These are phyloP conservation scores for Rhagonycha fulva DNA, from an alignment of 2,888 invertebrate species.

Conservation along the genomic window DNA sequence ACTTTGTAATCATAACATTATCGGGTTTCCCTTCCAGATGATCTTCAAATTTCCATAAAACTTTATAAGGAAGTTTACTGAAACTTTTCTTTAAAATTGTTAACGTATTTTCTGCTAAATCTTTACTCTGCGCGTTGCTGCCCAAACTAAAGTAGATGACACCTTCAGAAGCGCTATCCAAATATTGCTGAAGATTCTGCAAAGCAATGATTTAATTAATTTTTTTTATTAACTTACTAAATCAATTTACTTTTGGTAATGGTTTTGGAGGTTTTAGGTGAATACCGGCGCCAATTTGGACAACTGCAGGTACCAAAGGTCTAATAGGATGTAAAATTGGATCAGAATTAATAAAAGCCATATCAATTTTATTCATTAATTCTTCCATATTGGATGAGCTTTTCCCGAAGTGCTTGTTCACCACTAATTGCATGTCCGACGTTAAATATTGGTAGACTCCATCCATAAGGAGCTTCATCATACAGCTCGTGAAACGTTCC, in stretches of 20 bases:
- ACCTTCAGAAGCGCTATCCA: conserved; percentile 32
- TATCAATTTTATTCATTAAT: background rate
- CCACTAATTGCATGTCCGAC: background rate
- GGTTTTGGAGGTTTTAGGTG: background rate
- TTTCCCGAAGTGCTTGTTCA: background rate
- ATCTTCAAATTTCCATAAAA: conserved; percentile 55
- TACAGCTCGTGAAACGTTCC: background rate
- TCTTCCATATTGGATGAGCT: background rate
- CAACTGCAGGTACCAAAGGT: background rate
- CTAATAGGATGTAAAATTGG: conserved; percentile 22
- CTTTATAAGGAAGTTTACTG: conserved; percentile 50
- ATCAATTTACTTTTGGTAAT: background rate
- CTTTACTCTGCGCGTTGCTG: background rate
- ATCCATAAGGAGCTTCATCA: background rate
- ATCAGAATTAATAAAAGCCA: conserved; percentile 39
- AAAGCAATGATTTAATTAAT: background rate
- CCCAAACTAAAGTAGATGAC: conserved; percentile 19
- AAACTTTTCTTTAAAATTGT: conserved; percentile 48
- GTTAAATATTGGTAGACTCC: background rate
- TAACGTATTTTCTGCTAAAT: conserved; percentile 37
- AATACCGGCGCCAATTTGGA: background rate
- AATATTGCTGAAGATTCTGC: background rate
- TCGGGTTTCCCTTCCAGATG: conserved; percentile 41
- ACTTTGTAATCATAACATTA: conserved; percentile 52
- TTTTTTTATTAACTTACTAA: too few relatives aligned